Conservation (phyloP, 2,113 vertebrate species). For the Nothoprocta pentlandii region DNA sequence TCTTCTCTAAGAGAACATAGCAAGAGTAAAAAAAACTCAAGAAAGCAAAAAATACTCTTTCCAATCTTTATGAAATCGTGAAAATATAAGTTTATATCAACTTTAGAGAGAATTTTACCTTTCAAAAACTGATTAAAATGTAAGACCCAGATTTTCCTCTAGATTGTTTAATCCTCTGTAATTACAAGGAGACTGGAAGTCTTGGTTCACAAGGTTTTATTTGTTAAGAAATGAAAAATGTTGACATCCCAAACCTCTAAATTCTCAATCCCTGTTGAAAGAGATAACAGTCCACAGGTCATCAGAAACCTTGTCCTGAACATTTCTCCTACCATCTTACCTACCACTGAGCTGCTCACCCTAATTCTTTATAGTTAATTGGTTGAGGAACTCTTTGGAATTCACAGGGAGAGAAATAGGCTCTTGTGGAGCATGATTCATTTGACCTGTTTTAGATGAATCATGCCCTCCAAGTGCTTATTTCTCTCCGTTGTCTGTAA, state of each 20-base stretch:
- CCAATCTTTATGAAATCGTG: not conserved
- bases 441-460: slow-evolving; percentile 16
- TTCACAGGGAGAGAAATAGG: not conserved
- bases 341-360: not conserved
- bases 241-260: not conserved
- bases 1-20: not conserved
- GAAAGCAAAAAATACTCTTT: not conserved
- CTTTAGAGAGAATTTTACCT: not conserved
- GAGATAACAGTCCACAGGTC: not conserved
- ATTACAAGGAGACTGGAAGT: not conserved
- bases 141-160: not conserved
- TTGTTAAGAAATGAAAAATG: not conserved
- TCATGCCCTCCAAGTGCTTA: not conserved
- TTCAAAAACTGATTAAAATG: not conserved
- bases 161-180: not conserved
- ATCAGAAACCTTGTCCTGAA: not conserved
- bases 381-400: not conserved
- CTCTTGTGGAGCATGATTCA: not conserved
- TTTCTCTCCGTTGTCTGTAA: not conserved
- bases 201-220: not conserved
- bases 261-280: not conserved
- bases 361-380: not conserved
- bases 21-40: not conserved
- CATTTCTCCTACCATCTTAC: not conserved
- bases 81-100: not conserved